A percentile compares a stretch with the other conserved stretches of the same genome.
phyloP scores from a whole-genome alignment of 2,888 invertebrate species.

The Dryocosmus kuriphilus region DNA sequence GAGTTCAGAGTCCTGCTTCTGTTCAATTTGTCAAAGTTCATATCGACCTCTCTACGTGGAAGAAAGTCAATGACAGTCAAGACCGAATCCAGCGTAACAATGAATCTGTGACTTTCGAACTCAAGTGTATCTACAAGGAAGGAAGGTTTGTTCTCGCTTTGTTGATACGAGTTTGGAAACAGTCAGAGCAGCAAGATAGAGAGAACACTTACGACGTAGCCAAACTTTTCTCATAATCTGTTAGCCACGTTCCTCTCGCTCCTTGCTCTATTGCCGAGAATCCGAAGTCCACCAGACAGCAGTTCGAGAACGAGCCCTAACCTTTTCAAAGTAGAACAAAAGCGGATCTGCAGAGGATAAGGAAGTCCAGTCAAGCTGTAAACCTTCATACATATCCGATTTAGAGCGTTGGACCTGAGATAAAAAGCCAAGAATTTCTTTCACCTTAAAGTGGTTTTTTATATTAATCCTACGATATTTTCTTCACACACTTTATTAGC shows the following conservation, averaged over 20 bases:
- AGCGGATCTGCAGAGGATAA: neutral
- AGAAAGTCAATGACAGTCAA: neutral
- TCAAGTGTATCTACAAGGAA: constrained; percentile 17
- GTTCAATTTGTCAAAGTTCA: neutral
- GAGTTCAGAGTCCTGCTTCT: neutral
- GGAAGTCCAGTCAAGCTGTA: constrained; percentile 9
- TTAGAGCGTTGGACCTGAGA: neutral
- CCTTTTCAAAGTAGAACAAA: constrained; percentile 23
- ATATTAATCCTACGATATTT: too few species aligned
- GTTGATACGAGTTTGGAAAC: constrained; percentile 32
- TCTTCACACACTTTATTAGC: too few species aligned
- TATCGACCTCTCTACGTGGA: neutral
- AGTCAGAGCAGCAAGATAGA: constrained; percentile 25
- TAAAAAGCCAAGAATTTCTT: neutral
- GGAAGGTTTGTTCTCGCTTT: constrained; percentile 34
- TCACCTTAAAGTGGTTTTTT: too few species aligned
- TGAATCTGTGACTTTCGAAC: constrained; percentile 6
- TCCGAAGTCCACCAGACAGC: constrained; percentile 48
- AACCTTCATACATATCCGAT: neutral
- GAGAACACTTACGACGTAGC: constrained; percentile 37
- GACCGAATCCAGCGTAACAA: neutral
- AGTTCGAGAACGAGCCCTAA: constrained; percentile 34
- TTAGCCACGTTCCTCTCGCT: constrained; percentile 40
- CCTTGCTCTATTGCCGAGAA: constrained; percentile 42
- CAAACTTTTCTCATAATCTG: constrained; percentile 56